Conservation (phyloP, 1,140 invertebrate species). For the Limonius californicus region DNA sequence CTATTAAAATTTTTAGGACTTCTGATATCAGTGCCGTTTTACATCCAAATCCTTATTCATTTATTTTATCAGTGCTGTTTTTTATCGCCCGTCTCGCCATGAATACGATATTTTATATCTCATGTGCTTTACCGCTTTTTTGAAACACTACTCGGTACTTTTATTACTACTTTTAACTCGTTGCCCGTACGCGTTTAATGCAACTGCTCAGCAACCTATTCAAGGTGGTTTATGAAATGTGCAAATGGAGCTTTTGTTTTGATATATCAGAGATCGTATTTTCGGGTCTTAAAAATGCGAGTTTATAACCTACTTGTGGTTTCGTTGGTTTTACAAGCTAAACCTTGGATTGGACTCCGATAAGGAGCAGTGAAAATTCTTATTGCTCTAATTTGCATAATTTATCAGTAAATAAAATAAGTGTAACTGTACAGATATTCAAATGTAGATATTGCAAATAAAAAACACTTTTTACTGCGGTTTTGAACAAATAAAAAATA, state of each 20-base stretch:
- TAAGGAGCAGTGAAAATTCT: not conserved
- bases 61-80: slow-evolving; percentile 34
- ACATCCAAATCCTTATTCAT: slow-evolving; percentile 31
- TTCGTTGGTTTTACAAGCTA: too few species aligned
- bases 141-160: slow-evolving; percentile 8
- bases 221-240: not conserved
- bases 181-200: not conserved
- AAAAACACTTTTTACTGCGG: too few species aligned
- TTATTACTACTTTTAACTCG: slow-evolving; percentile 1
- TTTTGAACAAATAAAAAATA: too few species aligned
- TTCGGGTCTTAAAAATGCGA: not conserved
- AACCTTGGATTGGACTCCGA: not conserved
- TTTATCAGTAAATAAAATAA: not conserved
- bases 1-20: slow-evolving; percentile 17
- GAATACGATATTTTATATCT: slow-evolving; percentile 33
- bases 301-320: too few species aligned
- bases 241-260: not conserved
- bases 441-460: not conserved
- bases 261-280: not conserved
- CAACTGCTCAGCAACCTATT: not conserved
- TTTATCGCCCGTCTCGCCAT: slow-evolving; percentile 29
- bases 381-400: not conserved
- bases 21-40: slow-evolving; percentile 15
- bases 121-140: slow-evolving; percentile 16
- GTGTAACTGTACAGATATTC: not conserved